Evolutionary conservation across 2,888 invertebrate species (phyloP), one percentile per base, ranked within the genome.

Genomic region (Macaria liturata): DNA sequence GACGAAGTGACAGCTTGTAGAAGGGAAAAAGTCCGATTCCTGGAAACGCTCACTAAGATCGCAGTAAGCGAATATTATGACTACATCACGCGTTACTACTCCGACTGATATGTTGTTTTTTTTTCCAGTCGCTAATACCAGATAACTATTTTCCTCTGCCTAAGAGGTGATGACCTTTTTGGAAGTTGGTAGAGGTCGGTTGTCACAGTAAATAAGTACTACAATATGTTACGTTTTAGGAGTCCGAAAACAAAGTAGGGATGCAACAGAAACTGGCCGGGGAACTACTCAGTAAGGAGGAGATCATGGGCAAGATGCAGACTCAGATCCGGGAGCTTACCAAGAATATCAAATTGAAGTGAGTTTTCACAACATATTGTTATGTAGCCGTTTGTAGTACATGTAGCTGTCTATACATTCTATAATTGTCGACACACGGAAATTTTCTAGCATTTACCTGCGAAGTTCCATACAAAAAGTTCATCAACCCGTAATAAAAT

Each of bases 211-310:
- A 37, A 46, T 44, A 49, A 37, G 43, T 44, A 45, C 31, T 49
- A 52, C 47, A 32, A 56, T 48, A 32, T 4, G 40, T 48, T 54
- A 37, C 39, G 44, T 85, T 83, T 61, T 75, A 87, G 84, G 90
- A 91, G 64, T 73, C 87, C 0, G 90, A 91, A 30, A 85, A 86
- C 66, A 88, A 89, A 72, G 77, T 86, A 66, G 86, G 86, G 42
- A 83, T 89, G 71, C 88, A 92, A 74, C 91, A 91, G 66, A 91
- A 91, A 71, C 64, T 93, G 65, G 88, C 90, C 4, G 86, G 86
- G 5, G 92, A 93, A 62, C 79, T 93, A 37, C 64, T 89, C 5
- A 86, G 78, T 62, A 93, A 91, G 65, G 92, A 91, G 62, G 90
- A 91, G 77, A 77, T 87, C 61, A 68, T 90, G 56, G 77, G 76